Evolutionary conservation across 2,888 invertebrate species (phyloP), one percentile per base, ranked within the genome.

Genomic region (Melikaiella ostensackeni): DNA sequence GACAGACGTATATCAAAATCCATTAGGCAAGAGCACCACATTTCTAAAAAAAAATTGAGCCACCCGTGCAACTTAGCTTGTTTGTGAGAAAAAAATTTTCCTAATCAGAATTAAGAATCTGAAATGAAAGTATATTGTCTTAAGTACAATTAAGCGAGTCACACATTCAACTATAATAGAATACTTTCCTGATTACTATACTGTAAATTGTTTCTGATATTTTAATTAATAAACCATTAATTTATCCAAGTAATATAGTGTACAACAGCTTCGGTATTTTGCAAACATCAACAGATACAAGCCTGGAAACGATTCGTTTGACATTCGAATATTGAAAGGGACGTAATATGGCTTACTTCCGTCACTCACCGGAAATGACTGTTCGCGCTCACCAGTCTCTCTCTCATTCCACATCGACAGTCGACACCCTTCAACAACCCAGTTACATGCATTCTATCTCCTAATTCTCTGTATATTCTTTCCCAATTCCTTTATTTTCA

Each of bases 311-410:
- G 50, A 50, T 70, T 70, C 33, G 70, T 70, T 70, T 70, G 77
- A 77, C 75, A 77, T 84, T 83, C 80, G 79, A 50, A 82, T 84
- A 83, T 85, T 80, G 83, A 83, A 84, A 83, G 74, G 79, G 82
- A 82, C 82, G 85, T 87, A 88, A 87, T 89, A 85, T 83, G 84
- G 82, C 83, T 81, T 79, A 85, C 84, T 88, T 86, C 87, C 88
- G 87, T 83, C 84, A 80, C 79, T 75, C 80, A 79, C 84, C 88
- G 88, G 88, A 89, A 88, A 88, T 89, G 87, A 88, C 87, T 86
- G 84, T 87, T 88, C 84, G 84, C 84, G 82, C 84, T 86, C 83
- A 85, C 86, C 86, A 86, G 81, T 81, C 80, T 81, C 81, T 84
- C 86, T 83, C 81, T 81, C 82, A 70, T 70, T 70, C 70, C 70